These are phyloP conservation scores for Lasioglossum morio DNA, from an alignment of 2,888 invertebrate species.

Conservation along the genomic window DNA sequence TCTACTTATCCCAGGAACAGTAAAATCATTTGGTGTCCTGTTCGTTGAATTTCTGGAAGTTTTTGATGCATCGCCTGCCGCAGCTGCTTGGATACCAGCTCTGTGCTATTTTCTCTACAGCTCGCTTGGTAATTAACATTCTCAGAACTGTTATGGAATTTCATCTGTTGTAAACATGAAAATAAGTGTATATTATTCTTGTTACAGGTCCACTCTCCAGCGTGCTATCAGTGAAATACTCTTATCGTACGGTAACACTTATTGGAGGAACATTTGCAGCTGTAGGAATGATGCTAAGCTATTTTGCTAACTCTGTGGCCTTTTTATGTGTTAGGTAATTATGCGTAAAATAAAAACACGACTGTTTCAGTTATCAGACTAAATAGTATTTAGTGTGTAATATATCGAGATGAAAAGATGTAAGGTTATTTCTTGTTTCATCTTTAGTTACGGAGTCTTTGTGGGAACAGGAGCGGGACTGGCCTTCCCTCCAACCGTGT, in stretches of 20 bases:
- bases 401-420: not conserved
- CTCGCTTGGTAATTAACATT: conserved; percentile 89
- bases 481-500: conserved; percentile 95
- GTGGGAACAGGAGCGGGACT: conserved; percentile 94
- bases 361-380: not conserved
- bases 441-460: conserved; percentile 90
- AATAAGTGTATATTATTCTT: conserved; percentile 9
- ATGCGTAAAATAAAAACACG: not conserved
- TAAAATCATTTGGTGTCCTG: conserved; percentile 95
- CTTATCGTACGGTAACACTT: conserved; percentile 93
- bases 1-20: conserved; percentile 93
- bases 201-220: conserved; percentile 92
- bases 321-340: conserved; percentile 92
- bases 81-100: conserved; percentile 94
- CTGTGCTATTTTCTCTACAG: conserved; percentile 95
- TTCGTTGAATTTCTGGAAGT: conserved; percentile 93
- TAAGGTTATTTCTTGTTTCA: conserved; percentile 10
- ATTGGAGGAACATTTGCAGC: conserved; percentile 93
- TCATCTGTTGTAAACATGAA: too few relatives aligned
- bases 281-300: conserved; percentile 93
- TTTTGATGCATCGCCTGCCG: conserved; percentile 90
- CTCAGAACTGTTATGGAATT: not conserved
- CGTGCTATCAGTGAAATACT: conserved; percentile 93
- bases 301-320: conserved; percentile 91
- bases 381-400: not conserved